Conservation (phyloP, 2,888 invertebrate genomes). For the Synanthedon myopaeformis region DNA sequence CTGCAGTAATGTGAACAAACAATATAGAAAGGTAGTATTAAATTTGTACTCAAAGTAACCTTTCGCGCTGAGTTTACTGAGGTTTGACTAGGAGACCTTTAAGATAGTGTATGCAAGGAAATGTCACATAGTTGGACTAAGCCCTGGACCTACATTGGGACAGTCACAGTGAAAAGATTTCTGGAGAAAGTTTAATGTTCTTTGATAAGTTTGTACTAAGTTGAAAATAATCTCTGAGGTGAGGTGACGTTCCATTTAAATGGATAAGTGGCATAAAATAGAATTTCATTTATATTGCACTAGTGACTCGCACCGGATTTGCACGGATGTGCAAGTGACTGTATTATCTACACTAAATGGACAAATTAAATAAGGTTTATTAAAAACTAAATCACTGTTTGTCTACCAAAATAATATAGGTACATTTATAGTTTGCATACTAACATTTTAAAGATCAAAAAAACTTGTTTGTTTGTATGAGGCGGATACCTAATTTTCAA, state of each 20-base stretch:
- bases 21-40: constrained; percentile 30
- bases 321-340: no score
- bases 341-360: no score
- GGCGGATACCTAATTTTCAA: no score
- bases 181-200: neutral
- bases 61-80: constrained; percentile 39
- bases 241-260: constrained; percentile 2
- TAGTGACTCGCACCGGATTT: no score
- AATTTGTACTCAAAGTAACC: constrained; percentile 60
- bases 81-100: constrained; percentile 54
- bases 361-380: no score
- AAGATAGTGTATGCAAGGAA: constrained; percentile 59
- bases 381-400: no score
- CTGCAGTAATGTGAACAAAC: neutral
- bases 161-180: constrained; percentile 15
- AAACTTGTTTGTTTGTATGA: no score
- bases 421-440: no score
- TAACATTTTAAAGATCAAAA: no score
- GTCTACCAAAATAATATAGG: no score
- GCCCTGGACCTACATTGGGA: constrained; percentile 50
- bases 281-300: no score
- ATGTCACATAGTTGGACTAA: constrained; percentile 67
- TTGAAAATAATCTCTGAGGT: neutral
- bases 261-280: no score
- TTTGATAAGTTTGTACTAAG: neutral